Percentiles rank a stretch among this genome's conserved stretches.
phyloP scores from a whole-genome alignment of 2,888 invertebrate genomes.

The Andrena bucephala region DNA sequence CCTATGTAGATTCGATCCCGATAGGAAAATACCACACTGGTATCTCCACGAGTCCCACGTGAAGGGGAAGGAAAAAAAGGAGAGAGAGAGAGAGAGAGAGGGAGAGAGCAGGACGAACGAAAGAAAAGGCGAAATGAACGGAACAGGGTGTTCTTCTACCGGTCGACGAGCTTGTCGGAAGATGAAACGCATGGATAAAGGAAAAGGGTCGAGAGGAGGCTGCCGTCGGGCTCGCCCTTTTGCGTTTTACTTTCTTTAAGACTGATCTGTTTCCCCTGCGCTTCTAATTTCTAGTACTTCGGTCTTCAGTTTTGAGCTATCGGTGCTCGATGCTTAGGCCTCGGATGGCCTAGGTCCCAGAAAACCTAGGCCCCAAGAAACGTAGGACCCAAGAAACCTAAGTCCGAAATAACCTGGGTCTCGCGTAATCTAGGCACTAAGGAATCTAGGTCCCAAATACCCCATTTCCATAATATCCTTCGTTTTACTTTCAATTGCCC shows the following conservation, averaged over 20 bases:
- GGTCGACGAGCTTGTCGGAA: slow-evolving; percentile 46
- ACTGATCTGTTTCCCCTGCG: neutral
- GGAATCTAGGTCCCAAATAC: too few relatives aligned
- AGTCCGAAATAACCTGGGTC: too few relatives aligned
- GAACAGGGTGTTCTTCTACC: slow-evolving; percentile 60
- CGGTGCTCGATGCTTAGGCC: neutral
- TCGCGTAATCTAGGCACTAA: too few relatives aligned
- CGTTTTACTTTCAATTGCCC: too few relatives aligned
- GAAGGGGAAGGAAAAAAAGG: slow-evolving; percentile 19
- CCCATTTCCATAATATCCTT: too few relatives aligned
- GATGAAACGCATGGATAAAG: slow-evolving; percentile 52
- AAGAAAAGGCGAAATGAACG: slow-evolving; percentile 39
- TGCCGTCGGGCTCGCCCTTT: neutral
- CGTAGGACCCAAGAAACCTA: neutral
- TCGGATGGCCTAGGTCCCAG: neutral
- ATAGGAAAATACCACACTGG: slow-evolving; percentile 71
- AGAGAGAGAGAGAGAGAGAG: neutral
- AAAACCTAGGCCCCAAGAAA: neutral
- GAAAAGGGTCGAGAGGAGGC: slow-evolving; percentile 15
- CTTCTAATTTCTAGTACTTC: neutral
- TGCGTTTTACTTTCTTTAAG: slow-evolving; percentile 14
- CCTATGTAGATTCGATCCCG: slow-evolving; percentile 74
- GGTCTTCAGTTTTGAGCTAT: neutral
- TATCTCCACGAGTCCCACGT: slow-evolving; percentile 59
- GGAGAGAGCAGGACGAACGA: neutral